A percentile compares a stretch with the other conserved stretches of the same genome.
Evolutionary conservation across 2,888 invertebrate species (phyloP).

Genomic region (Seira ritae): DNA sequence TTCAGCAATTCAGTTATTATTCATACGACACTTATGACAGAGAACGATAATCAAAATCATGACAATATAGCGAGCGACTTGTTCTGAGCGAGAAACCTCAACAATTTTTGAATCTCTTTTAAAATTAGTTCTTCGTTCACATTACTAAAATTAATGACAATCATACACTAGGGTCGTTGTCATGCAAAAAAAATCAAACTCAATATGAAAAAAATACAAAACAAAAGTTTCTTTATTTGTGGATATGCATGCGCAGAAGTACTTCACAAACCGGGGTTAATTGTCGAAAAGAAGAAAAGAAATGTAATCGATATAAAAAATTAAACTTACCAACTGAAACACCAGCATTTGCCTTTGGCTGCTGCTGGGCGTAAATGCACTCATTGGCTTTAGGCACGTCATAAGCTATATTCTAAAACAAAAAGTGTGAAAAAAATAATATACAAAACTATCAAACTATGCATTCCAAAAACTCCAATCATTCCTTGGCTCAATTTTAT

Average conservation of each 20-base stretch:
- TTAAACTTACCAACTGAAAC: constrained; percentile 72
- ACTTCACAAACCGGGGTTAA: too few relatives aligned
- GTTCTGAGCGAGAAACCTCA: too few relatives aligned
- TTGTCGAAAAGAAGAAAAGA: not conserved
- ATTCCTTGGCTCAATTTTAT: constrained; percentile 3
- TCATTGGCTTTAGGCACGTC: constrained; percentile 72
- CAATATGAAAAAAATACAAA: too few relatives aligned
- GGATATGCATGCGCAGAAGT: too few relatives aligned
- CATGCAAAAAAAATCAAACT: too few relatives aligned
- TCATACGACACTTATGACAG: not conserved
- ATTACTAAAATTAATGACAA: too few relatives aligned
- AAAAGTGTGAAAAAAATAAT: constrained; percentile 48
- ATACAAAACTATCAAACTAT: constrained; percentile 43
- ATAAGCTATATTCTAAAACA: constrained; percentile 71
- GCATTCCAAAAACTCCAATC: constrained; percentile 35
- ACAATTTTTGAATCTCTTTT: too few relatives aligned
- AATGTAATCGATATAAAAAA: constrained; percentile 22
- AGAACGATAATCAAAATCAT: too few relatives aligned
- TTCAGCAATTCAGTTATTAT: not conserved
- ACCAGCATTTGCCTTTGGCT: constrained; percentile 70
- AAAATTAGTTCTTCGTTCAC: too few relatives aligned
- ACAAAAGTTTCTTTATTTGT: too few relatives aligned
- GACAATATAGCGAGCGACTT: too few relatives aligned
- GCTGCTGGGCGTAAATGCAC: constrained; percentile 71
- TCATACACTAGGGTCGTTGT: too few relatives aligned